Percentiles rank a stretch among this genome's conserved stretches.
phyloP scores from a whole-genome alignment of 2,113 vertebrate species.

The Nyctereutes procyonoides region DNA sequence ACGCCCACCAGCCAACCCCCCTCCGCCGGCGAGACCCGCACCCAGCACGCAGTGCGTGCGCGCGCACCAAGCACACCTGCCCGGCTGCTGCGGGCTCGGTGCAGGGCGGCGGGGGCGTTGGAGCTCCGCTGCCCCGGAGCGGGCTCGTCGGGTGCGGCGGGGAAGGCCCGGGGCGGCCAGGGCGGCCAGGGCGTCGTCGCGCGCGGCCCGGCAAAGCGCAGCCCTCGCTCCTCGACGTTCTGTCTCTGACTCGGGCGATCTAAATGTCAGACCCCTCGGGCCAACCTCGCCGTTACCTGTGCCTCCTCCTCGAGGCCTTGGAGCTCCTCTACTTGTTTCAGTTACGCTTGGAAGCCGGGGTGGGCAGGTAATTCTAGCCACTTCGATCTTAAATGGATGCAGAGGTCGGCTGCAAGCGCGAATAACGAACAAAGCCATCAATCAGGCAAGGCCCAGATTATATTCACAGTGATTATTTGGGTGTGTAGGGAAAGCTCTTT shows the following conservation, averaged over 20 bases:
- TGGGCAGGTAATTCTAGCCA: slow-evolving; percentile 27
- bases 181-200: slow-evolving; percentile 13
- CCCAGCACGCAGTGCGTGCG: background rate
- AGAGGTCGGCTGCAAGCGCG: background rate
- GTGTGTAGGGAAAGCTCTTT: background rate
- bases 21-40: background rate
- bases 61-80: slow-evolving; percentile 66
- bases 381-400: background rate
- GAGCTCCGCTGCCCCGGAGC: fast-evolving
- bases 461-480: background rate
- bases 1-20: background rate
- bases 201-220: background rate
- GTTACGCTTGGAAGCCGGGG: background rate
- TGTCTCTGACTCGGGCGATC: background rate
- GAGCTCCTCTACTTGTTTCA: background rate
- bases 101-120: background rate
- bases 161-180: slow-evolving; percentile 40
- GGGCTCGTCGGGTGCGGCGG: fast-evolving
- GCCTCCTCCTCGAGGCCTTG: background rate
- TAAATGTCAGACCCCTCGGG: background rate
- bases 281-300: background rate
- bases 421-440: background rate
- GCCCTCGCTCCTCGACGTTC: background rate
- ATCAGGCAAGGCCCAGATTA: background rate
- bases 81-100: background rate